Percentiles rank a stretch among this genome's conserved stretches.
Conservation (phyloP, 2,797 vertebrate species). For the Trichosurus vulpecula region DNA sequence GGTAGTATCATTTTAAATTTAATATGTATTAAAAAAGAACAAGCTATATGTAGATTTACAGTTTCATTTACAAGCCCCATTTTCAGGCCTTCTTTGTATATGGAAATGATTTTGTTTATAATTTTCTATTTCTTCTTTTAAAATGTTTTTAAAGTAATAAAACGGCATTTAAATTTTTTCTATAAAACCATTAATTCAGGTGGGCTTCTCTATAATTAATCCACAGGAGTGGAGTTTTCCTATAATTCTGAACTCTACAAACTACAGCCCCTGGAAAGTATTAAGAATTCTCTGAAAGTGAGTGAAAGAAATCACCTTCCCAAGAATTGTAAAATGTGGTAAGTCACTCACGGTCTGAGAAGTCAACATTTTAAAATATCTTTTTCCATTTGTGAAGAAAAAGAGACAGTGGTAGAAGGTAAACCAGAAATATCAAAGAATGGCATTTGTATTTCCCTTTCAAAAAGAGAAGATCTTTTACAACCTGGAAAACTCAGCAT, state of each 20-base stretch:
- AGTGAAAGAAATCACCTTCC: conserved; percentile 47
- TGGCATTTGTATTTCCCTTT: conserved; percentile 42
- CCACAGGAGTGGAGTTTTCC: conserved; percentile 21
- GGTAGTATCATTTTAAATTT: neutral
- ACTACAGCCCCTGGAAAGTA: conserved; percentile 46
- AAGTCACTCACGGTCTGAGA: conserved; percentile 44
- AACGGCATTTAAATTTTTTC: conserved; percentile 27
- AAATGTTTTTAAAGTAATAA: conserved; percentile 44
- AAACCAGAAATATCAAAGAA: conserved; percentile 33
- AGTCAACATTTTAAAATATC: neutral
- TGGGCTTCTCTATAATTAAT: neutral
- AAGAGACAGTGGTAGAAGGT: neutral
- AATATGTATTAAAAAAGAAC: neutral
- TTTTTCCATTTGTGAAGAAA: neutral
- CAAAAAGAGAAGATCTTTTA: conserved; percentile 20
- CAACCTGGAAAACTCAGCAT: conserved; percentile 58
- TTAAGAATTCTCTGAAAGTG: conserved; percentile 42
- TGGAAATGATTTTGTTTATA: neutral
- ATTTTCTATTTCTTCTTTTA: neutral
- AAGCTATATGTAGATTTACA: neutral
- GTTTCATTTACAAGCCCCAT: neutral
- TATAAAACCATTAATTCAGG: conserved; percentile 39
- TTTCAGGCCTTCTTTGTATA: neutral
- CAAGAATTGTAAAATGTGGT: conserved; percentile 22
- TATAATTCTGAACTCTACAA: conserved; percentile 38